Evolutionary conservation across 2,797 vertebrate genomes (phyloP).

Genomic region (Pseudopleuronectes americanus): DNA sequence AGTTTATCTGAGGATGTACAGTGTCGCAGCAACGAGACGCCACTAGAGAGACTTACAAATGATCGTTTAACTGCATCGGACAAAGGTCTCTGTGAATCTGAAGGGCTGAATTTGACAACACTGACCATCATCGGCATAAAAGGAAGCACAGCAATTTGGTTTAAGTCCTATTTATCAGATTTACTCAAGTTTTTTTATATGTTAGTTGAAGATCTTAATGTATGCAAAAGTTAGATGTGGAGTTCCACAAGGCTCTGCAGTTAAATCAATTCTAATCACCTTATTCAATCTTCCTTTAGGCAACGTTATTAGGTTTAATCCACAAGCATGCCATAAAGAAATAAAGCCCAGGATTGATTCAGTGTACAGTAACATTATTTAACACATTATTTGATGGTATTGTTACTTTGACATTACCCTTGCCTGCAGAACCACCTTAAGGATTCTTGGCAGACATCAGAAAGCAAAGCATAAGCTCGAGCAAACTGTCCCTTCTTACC

Average conservation of each 20-base stretch:
- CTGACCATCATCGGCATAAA: neutral
- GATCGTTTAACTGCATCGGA: neutral
- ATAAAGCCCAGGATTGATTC: neutral
- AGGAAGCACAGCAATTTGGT: neutral
- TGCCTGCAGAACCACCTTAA: neutral
- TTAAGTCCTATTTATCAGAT: neutral
- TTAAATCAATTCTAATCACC: neutral
- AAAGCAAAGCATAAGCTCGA: too few relatives aligned
- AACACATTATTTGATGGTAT: neutral
- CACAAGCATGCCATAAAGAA: neutral
- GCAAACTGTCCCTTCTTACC: too few relatives aligned
- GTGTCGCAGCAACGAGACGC: neutral
- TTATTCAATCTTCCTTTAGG: too few relatives aligned
- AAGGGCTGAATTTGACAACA: neutral
- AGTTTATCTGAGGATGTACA: neutral
- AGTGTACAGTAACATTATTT: neutral
- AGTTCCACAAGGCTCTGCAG: neutral
- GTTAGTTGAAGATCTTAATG: neutral
- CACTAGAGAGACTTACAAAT: neutral
- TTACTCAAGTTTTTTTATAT: neutral
- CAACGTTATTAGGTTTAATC: neutral
- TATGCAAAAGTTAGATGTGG: neutral
- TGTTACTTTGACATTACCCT: neutral
- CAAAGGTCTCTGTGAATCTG: neutral
- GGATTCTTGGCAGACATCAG: neutral